A percentile compares a stretch with the other conserved stretches of the same genome.
Conservation (phyloP, 2,113 vertebrate species). For the Tyrannus savana region DNA sequence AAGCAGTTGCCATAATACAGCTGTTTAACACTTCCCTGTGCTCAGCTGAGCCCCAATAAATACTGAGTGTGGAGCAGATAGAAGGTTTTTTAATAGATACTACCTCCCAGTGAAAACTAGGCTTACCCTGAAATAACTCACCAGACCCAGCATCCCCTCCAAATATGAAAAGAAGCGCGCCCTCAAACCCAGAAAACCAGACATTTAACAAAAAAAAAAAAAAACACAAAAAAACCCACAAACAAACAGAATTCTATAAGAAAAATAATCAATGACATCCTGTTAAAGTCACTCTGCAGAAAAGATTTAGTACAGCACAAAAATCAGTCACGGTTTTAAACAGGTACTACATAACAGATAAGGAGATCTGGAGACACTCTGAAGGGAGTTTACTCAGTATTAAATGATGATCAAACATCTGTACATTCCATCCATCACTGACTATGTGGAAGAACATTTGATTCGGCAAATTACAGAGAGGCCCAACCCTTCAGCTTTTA, state of each 20-base stretch:
- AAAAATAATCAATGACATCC: not conserved
- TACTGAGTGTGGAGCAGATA: not conserved
- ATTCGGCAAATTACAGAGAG: not conserved
- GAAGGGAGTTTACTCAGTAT: not conserved
- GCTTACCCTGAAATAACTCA: not conserved
- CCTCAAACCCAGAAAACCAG: not conserved
- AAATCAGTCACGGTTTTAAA: not conserved
- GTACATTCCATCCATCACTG: not conserved
- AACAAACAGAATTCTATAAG: not conserved
- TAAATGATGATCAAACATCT: not conserved
- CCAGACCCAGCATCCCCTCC: not conserved
- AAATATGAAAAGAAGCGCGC: not conserved
- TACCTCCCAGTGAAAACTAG: not conserved
- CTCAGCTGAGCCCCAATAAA: not conserved
- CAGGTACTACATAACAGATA: not conserved
- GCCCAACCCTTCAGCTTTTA: not conserved
- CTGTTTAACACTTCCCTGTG: not conserved
- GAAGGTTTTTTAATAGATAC: not conserved
- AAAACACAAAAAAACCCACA: not conserved
- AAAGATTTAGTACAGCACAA: not conserved
- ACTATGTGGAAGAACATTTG: not conserved
- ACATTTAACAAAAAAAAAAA: not conserved
- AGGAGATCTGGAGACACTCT: not conserved
- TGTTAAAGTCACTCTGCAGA: not conserved
- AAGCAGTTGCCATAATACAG: not conserved